Evolutionary conservation across 2,797 vertebrate species (phyloP).

Genomic region (Phoebastria nigripes): DNA sequence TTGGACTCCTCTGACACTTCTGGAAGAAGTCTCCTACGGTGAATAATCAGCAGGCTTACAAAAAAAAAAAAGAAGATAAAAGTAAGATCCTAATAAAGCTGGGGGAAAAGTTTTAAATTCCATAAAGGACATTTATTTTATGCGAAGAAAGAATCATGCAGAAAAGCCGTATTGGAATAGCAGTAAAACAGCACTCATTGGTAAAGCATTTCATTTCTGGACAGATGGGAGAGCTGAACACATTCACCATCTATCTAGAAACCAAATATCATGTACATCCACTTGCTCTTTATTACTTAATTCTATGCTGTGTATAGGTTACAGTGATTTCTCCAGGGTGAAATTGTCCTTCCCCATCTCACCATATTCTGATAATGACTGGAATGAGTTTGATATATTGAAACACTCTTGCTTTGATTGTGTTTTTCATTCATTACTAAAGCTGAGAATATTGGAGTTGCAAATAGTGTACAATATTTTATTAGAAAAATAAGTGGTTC

Average conservation of each 20-base stretch:
- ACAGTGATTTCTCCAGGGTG: constrained; percentile 48
- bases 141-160: neutral
- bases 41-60: neutral
- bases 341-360: constrained; percentile 45
- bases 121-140: constrained; percentile 8
- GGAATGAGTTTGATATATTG: constrained; percentile 44
- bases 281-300: constrained; percentile 40
- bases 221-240: constrained; percentile 22
- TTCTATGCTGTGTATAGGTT: constrained; percentile 12
- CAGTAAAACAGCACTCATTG: neutral
- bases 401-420: constrained; percentile 7
- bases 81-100: neutral
- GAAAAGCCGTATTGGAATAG: neutral
- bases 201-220: constrained; percentile 20
- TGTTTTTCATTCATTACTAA: constrained; percentile 40
- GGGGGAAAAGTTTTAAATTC: neutral
- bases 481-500: constrained; percentile 44
- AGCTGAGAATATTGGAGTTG: constrained; percentile 3
- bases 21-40: neutral
- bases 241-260: constrained; percentile 6
- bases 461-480: constrained; percentile 29
- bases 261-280: constrained; percentile 1
- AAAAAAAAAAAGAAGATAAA: fast-evolving
- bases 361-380: constrained; percentile 25
- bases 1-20: neutral